Percentiles rank a stretch among this genome's conserved stretches.
phyloP scores from a whole-genome alignment of 2,888 invertebrate genomes.

The Prosopocoilus inquinatus region DNA sequence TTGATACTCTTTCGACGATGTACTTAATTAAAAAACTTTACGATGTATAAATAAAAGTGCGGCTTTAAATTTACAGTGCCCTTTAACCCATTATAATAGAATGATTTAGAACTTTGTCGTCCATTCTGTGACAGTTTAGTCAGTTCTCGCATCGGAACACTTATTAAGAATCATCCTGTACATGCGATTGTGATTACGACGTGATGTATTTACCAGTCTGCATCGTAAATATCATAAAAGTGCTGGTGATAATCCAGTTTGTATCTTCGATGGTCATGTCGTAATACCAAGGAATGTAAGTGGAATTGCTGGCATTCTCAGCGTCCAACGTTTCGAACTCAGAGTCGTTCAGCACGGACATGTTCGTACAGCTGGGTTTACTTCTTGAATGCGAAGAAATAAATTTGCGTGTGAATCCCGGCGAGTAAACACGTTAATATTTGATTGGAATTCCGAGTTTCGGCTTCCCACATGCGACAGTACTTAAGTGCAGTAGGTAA shows the following conservation, averaged over 20 bases:
- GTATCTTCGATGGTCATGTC: slow-evolving; percentile 68
- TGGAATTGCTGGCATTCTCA: not conserved
- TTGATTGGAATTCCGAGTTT: slow-evolving; percentile 12
- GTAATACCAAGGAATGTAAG: slow-evolving; percentile 58
- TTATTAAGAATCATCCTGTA: not conserved
- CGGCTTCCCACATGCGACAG: not conserved
- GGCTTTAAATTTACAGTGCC: too few species aligned
- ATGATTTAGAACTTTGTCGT: not conserved
- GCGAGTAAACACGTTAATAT: slow-evolving; percentile 31
- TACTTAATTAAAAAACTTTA: too few species aligned
- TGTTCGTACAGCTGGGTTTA: not conserved
- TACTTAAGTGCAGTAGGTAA: too few species aligned
- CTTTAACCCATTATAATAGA: too few species aligned
- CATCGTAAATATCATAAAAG: slow-evolving; percentile 92
- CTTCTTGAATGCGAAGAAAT: not conserved
- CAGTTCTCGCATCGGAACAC: too few species aligned
- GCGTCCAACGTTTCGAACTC: not conserved
- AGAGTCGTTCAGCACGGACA: too few species aligned
- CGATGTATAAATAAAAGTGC: too few species aligned
- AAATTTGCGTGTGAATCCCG: not conserved
- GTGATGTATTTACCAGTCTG: slow-evolving; percentile 68
- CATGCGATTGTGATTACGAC: slow-evolving; percentile 1
- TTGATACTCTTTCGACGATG: too few species aligned
- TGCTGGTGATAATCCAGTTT: slow-evolving; percentile 84
- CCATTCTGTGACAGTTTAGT: not conserved